phyloP scores from a whole-genome alignment of 2,888 invertebrate genomes.

The Darwinula stevensoni region DNA sequence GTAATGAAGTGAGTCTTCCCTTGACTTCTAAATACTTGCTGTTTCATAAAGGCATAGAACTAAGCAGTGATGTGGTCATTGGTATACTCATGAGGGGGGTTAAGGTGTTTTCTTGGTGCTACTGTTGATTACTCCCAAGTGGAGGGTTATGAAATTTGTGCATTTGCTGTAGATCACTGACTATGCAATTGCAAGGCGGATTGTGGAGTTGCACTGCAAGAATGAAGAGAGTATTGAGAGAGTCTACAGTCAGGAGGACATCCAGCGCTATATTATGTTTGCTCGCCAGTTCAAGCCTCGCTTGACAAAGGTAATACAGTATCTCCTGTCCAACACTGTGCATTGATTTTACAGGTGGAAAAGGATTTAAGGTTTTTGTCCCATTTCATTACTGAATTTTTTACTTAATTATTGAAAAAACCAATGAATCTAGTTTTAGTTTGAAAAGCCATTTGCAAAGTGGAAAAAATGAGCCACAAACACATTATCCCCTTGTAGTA shows the following conservation, averaged over 20 bases:
- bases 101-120: not conserved
- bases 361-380: not conserved
- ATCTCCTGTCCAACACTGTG: no score
- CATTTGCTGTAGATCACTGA: no score
- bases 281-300: conserved; percentile 80
- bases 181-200: conserved; percentile 84
- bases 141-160: conserved; percentile 4
- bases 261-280: conserved; percentile 82
- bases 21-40: no score
- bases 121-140: conserved; percentile 1
- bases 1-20: conserved; percentile 61
- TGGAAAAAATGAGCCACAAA: no score
- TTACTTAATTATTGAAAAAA: no score
- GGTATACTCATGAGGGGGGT: not conserved
- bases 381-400: not conserved
- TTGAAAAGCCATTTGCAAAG: no score
- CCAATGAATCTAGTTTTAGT: no score
- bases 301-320: conserved; percentile 30
- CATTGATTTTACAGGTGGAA: not conserved
- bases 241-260: conserved; percentile 58
- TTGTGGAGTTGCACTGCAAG: conserved; percentile 73
- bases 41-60: not conserved
- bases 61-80: not conserved
- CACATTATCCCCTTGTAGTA: no score
- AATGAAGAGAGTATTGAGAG: conserved; percentile 45